phyloP scores from a whole-genome alignment of 2,113 vertebrate genomes.

The Leucosticte australis region DNA sequence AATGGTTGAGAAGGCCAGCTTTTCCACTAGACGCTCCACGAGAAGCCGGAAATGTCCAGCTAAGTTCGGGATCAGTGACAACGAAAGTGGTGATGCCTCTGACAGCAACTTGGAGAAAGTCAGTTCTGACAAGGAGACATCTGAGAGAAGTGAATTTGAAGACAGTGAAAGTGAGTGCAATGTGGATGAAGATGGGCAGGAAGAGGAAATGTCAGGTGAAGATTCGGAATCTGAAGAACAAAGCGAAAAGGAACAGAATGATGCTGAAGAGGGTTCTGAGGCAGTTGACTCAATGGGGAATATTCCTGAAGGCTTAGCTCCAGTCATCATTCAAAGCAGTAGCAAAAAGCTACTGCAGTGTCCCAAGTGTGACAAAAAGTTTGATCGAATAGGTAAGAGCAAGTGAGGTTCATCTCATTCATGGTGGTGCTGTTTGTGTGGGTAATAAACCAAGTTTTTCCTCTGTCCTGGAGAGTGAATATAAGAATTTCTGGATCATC shows the following conservation, averaged over 20 bases:
- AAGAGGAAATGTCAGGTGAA: constrained; percentile 70
- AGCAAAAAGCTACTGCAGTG: constrained; percentile 91
- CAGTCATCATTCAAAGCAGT: constrained; percentile 83
- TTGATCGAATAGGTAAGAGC: constrained; percentile 93
- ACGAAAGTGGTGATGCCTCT: constrained; percentile 61
- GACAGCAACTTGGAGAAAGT: constrained; percentile 63
- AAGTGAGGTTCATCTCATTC: background rate
- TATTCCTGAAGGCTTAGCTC: constrained; percentile 86
- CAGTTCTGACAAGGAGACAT: constrained; percentile 66
- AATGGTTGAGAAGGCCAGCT: constrained; percentile 69
- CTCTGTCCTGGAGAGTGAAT: background rate
- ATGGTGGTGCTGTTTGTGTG: background rate
- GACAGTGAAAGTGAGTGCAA: constrained; percentile 75
- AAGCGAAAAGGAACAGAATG: constrained; percentile 68
- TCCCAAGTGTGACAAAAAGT: constrained; percentile 94
- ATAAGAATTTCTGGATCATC: background rate
- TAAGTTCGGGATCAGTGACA: constrained; percentile 79
- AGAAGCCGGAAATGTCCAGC: constrained; percentile 82
- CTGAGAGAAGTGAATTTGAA: constrained; percentile 64
- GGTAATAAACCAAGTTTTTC: background rate
- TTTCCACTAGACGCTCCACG: constrained; percentile 78
- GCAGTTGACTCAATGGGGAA: constrained; percentile 62
- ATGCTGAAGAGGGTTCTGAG: constrained; percentile 68
- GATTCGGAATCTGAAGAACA: constrained; percentile 68
- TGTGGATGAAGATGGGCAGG: constrained; percentile 62